Evolutionary conservation across 2,888 invertebrate genomes (phyloP).

Genomic region (Coelinius sp.): DNA sequence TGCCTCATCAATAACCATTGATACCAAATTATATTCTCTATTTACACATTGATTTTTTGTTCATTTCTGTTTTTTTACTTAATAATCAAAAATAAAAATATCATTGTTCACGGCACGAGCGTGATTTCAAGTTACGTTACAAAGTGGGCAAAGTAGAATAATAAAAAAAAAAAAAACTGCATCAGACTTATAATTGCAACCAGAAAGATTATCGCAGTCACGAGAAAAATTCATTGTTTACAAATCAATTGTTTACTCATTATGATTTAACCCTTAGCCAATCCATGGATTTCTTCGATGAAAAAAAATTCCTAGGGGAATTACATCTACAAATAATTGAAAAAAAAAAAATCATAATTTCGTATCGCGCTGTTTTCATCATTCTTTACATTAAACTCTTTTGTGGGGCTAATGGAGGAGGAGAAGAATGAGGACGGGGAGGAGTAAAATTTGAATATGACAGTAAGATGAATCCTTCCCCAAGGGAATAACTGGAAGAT

Average conservation of each 20-base stretch:
- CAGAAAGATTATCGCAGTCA: conserved; percentile 18
- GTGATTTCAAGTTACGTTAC: conserved; percentile 8
- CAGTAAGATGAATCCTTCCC: neutral
- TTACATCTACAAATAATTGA: neutral
- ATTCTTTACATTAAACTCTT: neutral
- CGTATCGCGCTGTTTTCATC: neutral
- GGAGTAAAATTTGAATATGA: neutral
- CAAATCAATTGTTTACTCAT: conserved; percentile 29
- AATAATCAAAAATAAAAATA: neutral
- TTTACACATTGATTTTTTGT: conserved; percentile 16
- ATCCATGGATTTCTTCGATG: conserved; percentile 52
- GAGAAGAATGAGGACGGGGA: too few relatives aligned
- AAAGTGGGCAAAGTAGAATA: neutral
- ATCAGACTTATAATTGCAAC: conserved; percentile 30
- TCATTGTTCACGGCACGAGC: neutral
- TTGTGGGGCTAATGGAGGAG: neutral
- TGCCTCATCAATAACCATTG: conserved; percentile 37
- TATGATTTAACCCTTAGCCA: conserved; percentile 48
- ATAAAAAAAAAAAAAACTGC: neutral
- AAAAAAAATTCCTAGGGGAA: neutral
- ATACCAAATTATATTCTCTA: conserved; percentile 29
- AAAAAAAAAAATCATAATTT: neutral
- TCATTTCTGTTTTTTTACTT: conserved; percentile 5
- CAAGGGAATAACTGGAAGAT: conserved; percentile 16
- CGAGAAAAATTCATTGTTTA: neutral